Evolutionary conservation across 1,140 invertebrate genomes (phyloP), one percentile per base, ranked within the genome.

Genomic region (Cryptotermes secundus): DNA sequence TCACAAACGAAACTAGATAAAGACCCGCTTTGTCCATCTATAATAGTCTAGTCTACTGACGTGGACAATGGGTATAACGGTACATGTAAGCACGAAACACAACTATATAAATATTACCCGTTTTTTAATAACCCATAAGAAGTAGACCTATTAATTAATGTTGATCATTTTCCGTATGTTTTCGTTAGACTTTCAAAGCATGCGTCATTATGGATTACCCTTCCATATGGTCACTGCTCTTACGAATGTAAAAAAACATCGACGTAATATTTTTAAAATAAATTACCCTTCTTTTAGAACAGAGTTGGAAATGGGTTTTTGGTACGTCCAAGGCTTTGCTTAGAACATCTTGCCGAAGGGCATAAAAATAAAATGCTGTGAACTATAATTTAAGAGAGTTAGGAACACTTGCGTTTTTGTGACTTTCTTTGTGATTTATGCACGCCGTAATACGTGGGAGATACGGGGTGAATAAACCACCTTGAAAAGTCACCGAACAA

Each of bases 381-480:
- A 81, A 36, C 34, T 3, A 24, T 36, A 81, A 36, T 35, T 81
- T 35, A 81, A 26, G 38, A 10, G 80, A 19, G 35, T 35, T 81
- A 81, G 24, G 34, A 35, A 36, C 26, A 22, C 80, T 81, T 36
- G 24, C 34, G 38, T 81, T 81, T 81, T 81, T 81, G 22, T 35
- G 24, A 2, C 24, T 2, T 10, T 81, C 38, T 81, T 81, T 81
- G n/a, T 81, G 80, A 12, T 14, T 36, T 49, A 22, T 81, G 22
- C 34, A 9, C 9, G 34, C 12, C 7, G 38, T 35, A 42, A 81
- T 36, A 81, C n/a, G n/a, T n/a, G 26, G 35, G 34, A 42, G 38
- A 34, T 3, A 34, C 10, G 80, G 80, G 80, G 80, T 81, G 80
- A 42, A 42, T 81, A 81, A 81, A 81, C 80, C 80, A 38, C 80